Conservation (phyloP, 1,140 invertebrate genomes). For the Neoseiulus cucumeris region DNA sequence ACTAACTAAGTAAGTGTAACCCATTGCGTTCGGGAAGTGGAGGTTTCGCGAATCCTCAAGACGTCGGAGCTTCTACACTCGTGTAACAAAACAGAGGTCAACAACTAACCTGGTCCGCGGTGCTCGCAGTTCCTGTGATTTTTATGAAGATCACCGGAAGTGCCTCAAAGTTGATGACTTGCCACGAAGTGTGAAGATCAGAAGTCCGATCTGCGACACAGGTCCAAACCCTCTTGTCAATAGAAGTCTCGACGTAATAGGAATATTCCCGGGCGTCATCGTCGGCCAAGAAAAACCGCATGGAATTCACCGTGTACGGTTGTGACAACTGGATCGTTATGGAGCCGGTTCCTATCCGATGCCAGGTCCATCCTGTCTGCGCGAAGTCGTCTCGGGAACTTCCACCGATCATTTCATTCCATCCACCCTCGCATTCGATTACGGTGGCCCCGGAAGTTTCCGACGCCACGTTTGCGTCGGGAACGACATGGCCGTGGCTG, state of each 20-base stretch:
- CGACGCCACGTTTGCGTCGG: conserved; percentile 75
- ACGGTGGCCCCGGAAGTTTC: conserved; percentile 67
- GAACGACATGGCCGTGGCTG: conserved; percentile 38
- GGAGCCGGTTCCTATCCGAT: conserved; percentile 83
- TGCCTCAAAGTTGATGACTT: conserved; percentile 56
- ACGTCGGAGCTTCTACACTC: too few species aligned
- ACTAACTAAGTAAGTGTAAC: too few species aligned
- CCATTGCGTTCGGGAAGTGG: too few species aligned
- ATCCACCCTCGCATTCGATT: conserved; percentile 77
- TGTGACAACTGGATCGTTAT: conserved; percentile 89
- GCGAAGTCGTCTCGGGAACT: conserved; percentile 40
- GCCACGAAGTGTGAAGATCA: conserved; percentile 60
- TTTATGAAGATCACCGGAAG: conserved; percentile 75
- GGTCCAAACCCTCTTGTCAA: conserved; percentile 74
- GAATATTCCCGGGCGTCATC: conserved; percentile 89
- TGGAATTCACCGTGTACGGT: conserved; percentile 75
- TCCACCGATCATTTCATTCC: conserved; percentile 73
- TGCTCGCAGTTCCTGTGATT: too few species aligned
- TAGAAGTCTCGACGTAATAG: conserved; percentile 70
- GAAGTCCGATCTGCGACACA: conserved; percentile 55
- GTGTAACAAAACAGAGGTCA: too few species aligned
- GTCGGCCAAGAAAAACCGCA: conserved; percentile 81
- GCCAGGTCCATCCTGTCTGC: conserved; percentile 96
- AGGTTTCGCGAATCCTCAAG: too few species aligned
- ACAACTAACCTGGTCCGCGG: too few species aligned